Percentiles rank a stretch among this genome's conserved stretches.
Conservation (phyloP, 2,797 vertebrate species). For the Clarias laeviceps region DNA sequence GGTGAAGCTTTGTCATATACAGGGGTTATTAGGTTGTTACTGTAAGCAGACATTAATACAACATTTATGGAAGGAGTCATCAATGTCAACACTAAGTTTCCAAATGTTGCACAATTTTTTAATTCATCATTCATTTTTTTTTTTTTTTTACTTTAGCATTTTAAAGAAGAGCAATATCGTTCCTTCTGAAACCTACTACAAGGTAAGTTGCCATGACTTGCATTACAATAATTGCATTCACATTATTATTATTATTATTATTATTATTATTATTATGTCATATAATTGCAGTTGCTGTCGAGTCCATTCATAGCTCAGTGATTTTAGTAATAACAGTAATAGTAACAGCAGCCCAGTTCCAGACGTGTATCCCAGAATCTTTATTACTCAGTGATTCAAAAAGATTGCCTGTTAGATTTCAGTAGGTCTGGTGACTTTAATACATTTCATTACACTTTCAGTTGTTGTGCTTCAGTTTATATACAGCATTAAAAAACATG, state of each 20-base stretch:
- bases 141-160: constrained; percentile 69
- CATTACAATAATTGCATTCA: not conserved
- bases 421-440: not conserved
- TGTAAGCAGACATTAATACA: not conserved
- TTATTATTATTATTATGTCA: not conserved
- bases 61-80: not conserved
- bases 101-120: not conserved
- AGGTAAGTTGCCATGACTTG: constrained; percentile 69
- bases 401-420: not conserved
- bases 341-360: not conserved
- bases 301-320: constrained; percentile 3
- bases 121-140: constrained; percentile 4
- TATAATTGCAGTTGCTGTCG: not conserved
- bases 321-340: not conserved
- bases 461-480: not conserved
- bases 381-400: not conserved
- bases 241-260: not conserved
- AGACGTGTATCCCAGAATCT: not conserved
- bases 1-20: not conserved
- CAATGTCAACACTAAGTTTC: not conserved
- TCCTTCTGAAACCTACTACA: constrained; percentile 81
- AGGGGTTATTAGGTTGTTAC: not conserved
- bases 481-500: not conserved
- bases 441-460: not conserved
- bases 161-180: constrained; percentile 79